Percentiles rank a stretch among this genome's conserved stretches.
These are phyloP conservation scores for Parnassius smintheus DNA, from an alignment of 2,888 invertebrate genomes.

Conservation along the genomic window DNA sequence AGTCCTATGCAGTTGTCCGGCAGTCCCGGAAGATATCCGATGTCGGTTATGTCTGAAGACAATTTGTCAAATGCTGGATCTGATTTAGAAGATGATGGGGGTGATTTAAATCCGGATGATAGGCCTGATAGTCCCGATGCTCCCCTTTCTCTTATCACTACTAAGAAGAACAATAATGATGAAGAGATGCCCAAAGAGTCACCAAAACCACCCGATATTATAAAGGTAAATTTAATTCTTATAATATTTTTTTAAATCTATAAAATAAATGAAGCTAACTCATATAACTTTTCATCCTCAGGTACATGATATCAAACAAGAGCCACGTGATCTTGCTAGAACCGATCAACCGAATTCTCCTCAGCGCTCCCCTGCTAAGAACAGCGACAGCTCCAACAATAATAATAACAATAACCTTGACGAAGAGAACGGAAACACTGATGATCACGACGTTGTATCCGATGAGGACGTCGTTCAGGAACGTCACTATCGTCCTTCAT, in stretches of 20 bases:
- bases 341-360: constrained; percentile 67
- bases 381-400: constrained; percentile 77
- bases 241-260: no score
- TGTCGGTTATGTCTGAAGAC: constrained; percentile 85
- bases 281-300: constrained; percentile 41
- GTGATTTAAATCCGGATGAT: constrained; percentile 74
- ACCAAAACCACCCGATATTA: constrained; percentile 76
- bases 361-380: constrained; percentile 78
- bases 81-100: constrained; percentile 86
- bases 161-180: constrained; percentile 76
- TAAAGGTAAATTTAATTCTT: constrained; percentile 57
- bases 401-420: constrained; percentile 74
- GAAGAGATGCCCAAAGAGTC: constrained; percentile 76
- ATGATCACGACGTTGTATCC: constrained; percentile 77
- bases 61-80: constrained; percentile 83
- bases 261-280: neutral
- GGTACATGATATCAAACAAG: constrained; percentile 80
- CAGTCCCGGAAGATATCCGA: constrained; percentile 81
- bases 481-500: constrained; percentile 62
- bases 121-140: constrained; percentile 84
- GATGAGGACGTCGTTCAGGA: constrained; percentile 73
- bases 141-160: constrained; percentile 86
- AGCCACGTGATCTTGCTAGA: constrained; percentile 73
- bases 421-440: constrained; percentile 72
- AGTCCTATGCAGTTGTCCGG: constrained; percentile 81